A percentile compares a stretch with the other conserved stretches of the same genome.
Evolutionary conservation across 2,113 vertebrate species (phyloP).

Genomic region (Albula goreensis): DNA sequence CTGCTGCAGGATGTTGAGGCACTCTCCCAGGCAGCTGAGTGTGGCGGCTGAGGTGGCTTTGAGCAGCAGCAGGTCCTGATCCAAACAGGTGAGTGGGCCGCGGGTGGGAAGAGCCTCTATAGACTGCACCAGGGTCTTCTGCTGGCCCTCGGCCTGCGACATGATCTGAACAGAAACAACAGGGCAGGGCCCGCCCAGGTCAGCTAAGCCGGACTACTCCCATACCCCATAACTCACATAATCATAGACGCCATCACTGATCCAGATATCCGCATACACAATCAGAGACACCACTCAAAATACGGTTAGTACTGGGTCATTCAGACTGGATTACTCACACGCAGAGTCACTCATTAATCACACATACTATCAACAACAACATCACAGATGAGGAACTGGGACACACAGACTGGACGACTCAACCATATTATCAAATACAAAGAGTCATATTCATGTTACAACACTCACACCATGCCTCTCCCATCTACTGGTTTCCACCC

Average conservation of each 20-base stretch:
- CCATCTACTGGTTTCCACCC: background rate
- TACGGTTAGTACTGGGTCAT: no score
- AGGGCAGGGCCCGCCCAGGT: background rate
- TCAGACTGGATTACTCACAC: no score
- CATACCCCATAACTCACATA: background rate
- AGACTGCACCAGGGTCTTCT: slow-evolving; percentile 83
- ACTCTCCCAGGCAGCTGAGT: slow-evolving; percentile 90
- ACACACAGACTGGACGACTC: no score
- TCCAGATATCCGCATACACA: background rate
- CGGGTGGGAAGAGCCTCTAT: slow-evolving; percentile 82
- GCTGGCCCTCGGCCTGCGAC: slow-evolving; percentile 81
- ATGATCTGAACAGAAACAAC: slow-evolving; percentile 69
- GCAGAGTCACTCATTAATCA: no score
- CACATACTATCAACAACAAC: no score
- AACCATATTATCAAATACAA: no score
- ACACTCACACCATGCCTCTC: background rate
- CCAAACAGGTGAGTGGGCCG: slow-evolving; percentile 82
- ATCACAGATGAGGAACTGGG: no score
- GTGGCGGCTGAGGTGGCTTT: slow-evolving; percentile 91
- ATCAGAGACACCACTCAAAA: background rate
- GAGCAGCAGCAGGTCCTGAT: slow-evolving; percentile 86
- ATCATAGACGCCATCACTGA: no score
- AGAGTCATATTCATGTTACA: no score
- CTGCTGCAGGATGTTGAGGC: slow-evolving; percentile 84
- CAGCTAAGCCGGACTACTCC: background rate